Percentiles rank a stretch among this genome's conserved stretches.
phyloP scores from a whole-genome alignment of 2,888 invertebrate genomes.

The Geophilus truncorum region DNA sequence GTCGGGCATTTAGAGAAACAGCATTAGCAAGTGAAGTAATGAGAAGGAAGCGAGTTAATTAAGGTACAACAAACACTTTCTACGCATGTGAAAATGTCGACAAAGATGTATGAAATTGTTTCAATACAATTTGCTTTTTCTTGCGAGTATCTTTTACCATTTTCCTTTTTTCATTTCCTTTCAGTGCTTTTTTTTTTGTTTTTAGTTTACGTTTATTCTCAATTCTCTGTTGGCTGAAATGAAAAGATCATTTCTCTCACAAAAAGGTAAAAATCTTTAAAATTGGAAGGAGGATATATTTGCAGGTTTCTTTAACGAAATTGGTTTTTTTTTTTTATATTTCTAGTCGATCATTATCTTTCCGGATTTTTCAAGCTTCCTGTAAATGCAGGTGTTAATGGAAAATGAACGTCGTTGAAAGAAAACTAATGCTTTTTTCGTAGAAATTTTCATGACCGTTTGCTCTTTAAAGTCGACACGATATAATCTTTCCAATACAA shows the following conservation, averaged over 20 bases:
- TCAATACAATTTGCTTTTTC: too few relatives aligned
- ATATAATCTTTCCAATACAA: too few relatives aligned
- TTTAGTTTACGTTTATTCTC: background rate
- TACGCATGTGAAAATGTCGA: background rate
- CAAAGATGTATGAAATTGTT: background rate
- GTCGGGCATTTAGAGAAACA: background rate
- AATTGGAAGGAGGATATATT: background rate
- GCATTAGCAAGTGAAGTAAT: background rate
- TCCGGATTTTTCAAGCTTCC: background rate
- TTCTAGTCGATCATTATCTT: background rate
- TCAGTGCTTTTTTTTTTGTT: too few relatives aligned
- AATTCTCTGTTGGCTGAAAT: background rate
- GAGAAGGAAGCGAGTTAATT: background rate
- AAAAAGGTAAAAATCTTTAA: background rate
- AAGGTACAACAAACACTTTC: background rate
- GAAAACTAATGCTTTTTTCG: conserved; percentile 4
- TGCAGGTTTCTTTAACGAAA: background rate
- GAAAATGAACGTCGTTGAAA: background rate
- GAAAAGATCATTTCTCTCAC: background rate
- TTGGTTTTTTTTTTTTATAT: background rate
- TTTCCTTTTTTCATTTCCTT: too few relatives aligned
- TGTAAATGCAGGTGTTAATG: background rate
- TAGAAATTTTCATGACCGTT: background rate
- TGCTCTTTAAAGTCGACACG: conserved; percentile 5
- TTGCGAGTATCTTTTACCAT: too few relatives aligned